A percentile compares a stretch with the other conserved stretches of the same genome.
These are phyloP conservation scores for Odocoileus hemionus DNA, from an alignment of 2,113 vertebrate species.

Conservation along the genomic window DNA sequence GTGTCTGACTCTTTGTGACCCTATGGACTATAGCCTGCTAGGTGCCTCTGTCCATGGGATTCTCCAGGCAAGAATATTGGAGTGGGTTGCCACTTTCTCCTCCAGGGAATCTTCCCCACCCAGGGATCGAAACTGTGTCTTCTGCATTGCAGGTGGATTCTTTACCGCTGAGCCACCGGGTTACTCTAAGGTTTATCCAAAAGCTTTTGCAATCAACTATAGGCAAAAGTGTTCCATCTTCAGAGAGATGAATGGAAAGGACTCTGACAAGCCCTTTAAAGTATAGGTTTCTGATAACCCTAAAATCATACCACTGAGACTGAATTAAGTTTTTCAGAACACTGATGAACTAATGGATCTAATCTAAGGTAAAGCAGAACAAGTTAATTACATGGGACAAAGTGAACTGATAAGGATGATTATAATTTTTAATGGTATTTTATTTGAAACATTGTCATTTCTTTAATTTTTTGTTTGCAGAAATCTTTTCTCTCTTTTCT, in stretches of 20 bases:
- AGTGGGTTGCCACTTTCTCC: not conserved
- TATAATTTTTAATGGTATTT: not conserved
- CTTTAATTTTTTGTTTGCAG: not conserved
- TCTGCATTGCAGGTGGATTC: not conserved
- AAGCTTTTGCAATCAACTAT: not conserved
- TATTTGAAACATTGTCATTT: not conserved
- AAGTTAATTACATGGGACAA: not conserved
- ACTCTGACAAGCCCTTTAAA: not conserved
- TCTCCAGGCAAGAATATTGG: not conserved
- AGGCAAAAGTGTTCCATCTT: not conserved
- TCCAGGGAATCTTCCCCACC: not conserved
- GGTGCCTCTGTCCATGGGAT: not conserved
- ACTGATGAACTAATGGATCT: not conserved
- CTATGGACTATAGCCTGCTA: not conserved
- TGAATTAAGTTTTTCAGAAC: not conserved
- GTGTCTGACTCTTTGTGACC: not conserved
- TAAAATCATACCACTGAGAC: not conserved
- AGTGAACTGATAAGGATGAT: not conserved
- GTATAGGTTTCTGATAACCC: not conserved
- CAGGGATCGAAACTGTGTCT: not conserved
- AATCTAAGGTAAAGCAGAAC: not conserved
- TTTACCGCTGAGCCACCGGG: fast-evolving
- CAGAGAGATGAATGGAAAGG: not conserved
- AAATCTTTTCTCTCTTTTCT: not conserved
- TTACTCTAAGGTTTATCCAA: not conserved